A percentile compares a stretch with the other conserved stretches of the same genome.
These are phyloP conservation scores for Lacerta agilis DNA, from an alignment of 2,797 vertebrate genomes.

Conservation along the genomic window DNA sequence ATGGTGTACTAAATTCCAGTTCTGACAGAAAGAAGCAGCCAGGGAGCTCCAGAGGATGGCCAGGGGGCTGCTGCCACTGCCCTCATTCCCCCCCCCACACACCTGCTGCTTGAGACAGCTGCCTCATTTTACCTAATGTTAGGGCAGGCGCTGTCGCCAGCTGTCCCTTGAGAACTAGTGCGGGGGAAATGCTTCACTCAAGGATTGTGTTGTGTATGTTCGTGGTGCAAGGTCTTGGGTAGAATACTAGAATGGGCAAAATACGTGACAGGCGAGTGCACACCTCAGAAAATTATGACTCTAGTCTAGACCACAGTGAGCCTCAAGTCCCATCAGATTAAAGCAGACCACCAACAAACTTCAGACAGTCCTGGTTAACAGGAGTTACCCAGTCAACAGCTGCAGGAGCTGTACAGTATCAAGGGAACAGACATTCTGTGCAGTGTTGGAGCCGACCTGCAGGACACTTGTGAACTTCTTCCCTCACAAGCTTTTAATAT, in stretches of 20 bases:
- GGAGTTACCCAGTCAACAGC: neutral
- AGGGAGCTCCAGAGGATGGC: no score
- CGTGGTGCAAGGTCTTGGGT: neutral
- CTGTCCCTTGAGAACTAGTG: neutral
- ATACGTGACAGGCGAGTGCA: no score
- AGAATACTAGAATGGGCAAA: neutral
- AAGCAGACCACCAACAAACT: neutral
- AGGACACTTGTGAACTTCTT: neutral
- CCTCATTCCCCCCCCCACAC: no score
- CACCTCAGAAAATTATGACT: neutral
- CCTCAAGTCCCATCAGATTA: neutral
- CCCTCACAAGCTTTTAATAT: accelerated
- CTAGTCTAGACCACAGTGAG: neutral
- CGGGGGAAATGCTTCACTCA: neutral
- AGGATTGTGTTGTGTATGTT: neutral
- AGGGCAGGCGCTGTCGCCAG: no score
- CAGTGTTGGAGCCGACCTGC: neutral
- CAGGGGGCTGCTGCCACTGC: neutral
- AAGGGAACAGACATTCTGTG: neutral
- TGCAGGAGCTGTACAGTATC: neutral
- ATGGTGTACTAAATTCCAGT: neutral
- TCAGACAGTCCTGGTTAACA: neutral
- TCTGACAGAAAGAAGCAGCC: neutral
- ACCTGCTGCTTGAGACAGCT: neutral
- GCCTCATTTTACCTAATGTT: neutral